A percentile compares a stretch with the other conserved stretches of the same genome.
Conservation (phyloP, 2,113 vertebrate species). For the Forbesichthys papilliferus region DNA sequence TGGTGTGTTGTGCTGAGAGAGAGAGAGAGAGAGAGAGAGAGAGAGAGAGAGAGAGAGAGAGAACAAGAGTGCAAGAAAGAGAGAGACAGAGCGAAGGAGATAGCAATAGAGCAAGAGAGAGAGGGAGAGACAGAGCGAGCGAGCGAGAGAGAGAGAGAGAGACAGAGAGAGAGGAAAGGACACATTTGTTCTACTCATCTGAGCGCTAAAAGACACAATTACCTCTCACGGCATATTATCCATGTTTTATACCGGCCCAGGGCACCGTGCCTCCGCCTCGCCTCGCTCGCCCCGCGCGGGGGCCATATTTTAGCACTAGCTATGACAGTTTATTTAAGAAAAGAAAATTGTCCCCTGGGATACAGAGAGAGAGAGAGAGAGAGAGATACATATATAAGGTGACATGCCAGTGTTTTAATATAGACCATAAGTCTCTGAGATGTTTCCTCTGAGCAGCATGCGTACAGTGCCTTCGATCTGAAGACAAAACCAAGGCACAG, state of each 20-base stretch:
- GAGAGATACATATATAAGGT: constrained; percentile 86
- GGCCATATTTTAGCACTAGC: constrained; percentile 99
- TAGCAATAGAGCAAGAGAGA: constrained; percentile 31
- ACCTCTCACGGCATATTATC: constrained; percentile 99
- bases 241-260: constrained; percentile 99
- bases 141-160: constrained; percentile 6
- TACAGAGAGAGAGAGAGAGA: constrained; percentile 66
- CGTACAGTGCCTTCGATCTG: constrained; percentile 76
- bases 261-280: constrained; percentile 79
- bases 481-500: constrained; percentile 10
- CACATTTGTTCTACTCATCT: constrained; percentile 99
- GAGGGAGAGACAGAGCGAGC: constrained; percentile 7
- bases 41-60: too few species aligned
- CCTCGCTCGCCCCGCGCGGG: constrained; percentile 84
- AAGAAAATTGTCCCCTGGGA: constrained; percentile 99
- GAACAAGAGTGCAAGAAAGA: too few species aligned
- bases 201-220: constrained; percentile 99
- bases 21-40: too few species aligned
- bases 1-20: constrained; percentile 76
- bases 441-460: constrained; percentile 85
- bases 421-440: constrained; percentile 92
- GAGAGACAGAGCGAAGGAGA: not conserved
- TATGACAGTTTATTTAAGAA: constrained; percentile 99
- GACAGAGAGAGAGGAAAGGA: constrained; percentile 50
- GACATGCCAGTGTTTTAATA: constrained; percentile 92